Base-by-base conservation (phyloP, 2,888 invertebrate genomes). In the Eueremaeus valkanovi region DNA sequence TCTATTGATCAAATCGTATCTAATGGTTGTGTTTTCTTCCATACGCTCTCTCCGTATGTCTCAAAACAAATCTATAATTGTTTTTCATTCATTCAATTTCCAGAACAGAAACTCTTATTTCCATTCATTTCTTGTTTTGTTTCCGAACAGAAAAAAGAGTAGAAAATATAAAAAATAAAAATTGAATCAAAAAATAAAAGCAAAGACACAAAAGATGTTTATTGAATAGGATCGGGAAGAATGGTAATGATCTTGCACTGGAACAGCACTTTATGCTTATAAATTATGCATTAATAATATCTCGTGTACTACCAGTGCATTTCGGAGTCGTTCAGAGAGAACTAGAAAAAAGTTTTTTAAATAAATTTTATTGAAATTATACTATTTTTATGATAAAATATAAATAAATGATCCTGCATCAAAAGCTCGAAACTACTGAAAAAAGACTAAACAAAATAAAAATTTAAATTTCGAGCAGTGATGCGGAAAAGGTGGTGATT, bases 231-330 rank as follows among this genome's bases (percentile, higher is more conserved):
- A 63, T 55, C 55, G 33, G 6, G 13, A 18, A 31, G 33, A 3
- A 63, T 63, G n/a, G 16, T 33, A 63, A 63, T 33, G 33, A 63
- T 33, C 33, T 33, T 63, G 18, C 55, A 55, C 24, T 5, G 11
- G 5, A 31, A 55, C n/a, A 24, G 13, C 13, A 63, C 33, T 55
- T 3, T n/a, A 33, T 63, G 27, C 33, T 31, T 63, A 63, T 63
- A 63, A 55, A 55, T 55, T 55, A 55, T 55, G 11, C 16, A 55
- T 27, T 55, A 13, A 55, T 55, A 55, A 55, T 55, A 55, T n/a
- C n/a, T n/a, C n/a, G n/a, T n/a, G n/a, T 11, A 55, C 55, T 55
- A 55, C 55, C 55, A 5, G 63, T 33, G n/a, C 31, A n/a, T 63
- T 63, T 63, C 1, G 33, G n/a, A 63, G 33, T n/a, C 16, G n/a